Evolutionary conservation across 1,140 invertebrate species (phyloP), one percentile per base, ranked within the genome.

Genomic region (Aricia agestis): DNA sequence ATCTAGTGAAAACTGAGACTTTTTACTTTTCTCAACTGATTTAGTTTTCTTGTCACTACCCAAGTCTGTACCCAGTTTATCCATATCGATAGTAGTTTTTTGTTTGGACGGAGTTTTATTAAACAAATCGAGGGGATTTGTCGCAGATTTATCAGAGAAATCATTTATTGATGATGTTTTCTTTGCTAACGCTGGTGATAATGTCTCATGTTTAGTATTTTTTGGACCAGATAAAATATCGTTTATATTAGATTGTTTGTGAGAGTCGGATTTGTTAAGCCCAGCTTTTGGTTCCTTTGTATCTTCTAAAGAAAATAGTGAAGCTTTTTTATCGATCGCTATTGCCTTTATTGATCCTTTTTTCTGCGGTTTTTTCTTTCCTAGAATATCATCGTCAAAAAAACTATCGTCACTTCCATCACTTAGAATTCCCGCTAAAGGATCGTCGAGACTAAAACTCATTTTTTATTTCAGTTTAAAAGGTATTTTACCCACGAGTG

Each of bases 391-490:
- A 78, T 92, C 92, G 78, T 92, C 89, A 77, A 92, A 92, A 72
- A 92, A 92, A 78, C 92, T 92, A 72, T 92, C 92, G 76, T 92
- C 89, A 75, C 92, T 92, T 18, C 90, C 90, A 81, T 92, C 92
- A 82, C 92, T 92, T 52, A 92, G 81, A 74, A 92, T 90, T 72
- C 88, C 92, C 19, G 90, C 92, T 73, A 92, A 76, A 17, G 91
- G 92, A 83, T 92, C 92, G 52, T 92, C 89, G 57, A 91, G 42
- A 78, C 90, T 90, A 76, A 92, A 91, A 86, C 82, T 91, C 87
- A 89, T 89, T 70, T 36, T 81, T 58, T 58, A 58, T 58, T 58
- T 58, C 1, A 25, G 25, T 25, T 25, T 25, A 2, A 25, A 25
- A 25, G 3, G 25, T 25, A 25, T 3, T 25, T 1, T 25, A 25